Conservation (phyloP, 2,113 vertebrate genomes). For the Lucifuga dentata region DNA sequence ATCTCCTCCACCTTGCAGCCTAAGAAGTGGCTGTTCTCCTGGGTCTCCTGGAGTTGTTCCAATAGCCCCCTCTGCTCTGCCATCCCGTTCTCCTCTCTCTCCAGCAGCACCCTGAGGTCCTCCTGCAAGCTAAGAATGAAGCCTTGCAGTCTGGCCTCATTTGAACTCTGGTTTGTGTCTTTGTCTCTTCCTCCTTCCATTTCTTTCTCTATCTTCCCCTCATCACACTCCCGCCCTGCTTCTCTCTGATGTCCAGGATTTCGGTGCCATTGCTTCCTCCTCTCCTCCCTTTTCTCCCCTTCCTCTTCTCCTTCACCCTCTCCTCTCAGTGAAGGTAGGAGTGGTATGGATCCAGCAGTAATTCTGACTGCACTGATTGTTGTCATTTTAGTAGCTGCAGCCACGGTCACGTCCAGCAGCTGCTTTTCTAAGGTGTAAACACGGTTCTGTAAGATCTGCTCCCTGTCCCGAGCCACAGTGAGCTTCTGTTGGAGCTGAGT, state of each 20-base stretch:
- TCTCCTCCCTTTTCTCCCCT: constrained; percentile 70
- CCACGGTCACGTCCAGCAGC: constrained; percentile 79
- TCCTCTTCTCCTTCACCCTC: constrained; percentile 71
- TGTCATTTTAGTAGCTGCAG: constrained; percentile 55
- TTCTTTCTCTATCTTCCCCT: constrained; percentile 16
- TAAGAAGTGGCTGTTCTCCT: constrained; percentile 76
- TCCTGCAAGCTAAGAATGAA: constrained; percentile 66
- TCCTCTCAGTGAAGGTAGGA: constrained; percentile 63
- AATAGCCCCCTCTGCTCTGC: constrained; percentile 66
- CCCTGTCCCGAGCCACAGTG: constrained; percentile 75
- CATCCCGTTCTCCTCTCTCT: constrained; percentile 72
- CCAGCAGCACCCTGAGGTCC: constrained; percentile 75
- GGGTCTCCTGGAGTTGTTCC: constrained; percentile 75
- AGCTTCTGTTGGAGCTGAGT: constrained; percentile 83
- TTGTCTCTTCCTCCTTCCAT: constrained; percentile 15
- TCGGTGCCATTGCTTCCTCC: constrained; percentile 48
- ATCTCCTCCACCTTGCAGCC: constrained; percentile 81
- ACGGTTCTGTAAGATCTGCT: constrained; percentile 78
- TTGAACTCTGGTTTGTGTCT: constrained; percentile 36
- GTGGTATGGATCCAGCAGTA: constrained; percentile 57
- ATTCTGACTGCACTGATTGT: constrained; percentile 51
- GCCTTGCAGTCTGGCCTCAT: constrained; percentile 66
- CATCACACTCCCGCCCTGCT: neutral
- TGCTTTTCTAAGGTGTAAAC: constrained; percentile 83
- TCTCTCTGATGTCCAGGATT: constrained; percentile 7